Evolutionary conservation across 2,797 vertebrate genomes (phyloP).

Genomic region (Ara ararauna): DNA sequence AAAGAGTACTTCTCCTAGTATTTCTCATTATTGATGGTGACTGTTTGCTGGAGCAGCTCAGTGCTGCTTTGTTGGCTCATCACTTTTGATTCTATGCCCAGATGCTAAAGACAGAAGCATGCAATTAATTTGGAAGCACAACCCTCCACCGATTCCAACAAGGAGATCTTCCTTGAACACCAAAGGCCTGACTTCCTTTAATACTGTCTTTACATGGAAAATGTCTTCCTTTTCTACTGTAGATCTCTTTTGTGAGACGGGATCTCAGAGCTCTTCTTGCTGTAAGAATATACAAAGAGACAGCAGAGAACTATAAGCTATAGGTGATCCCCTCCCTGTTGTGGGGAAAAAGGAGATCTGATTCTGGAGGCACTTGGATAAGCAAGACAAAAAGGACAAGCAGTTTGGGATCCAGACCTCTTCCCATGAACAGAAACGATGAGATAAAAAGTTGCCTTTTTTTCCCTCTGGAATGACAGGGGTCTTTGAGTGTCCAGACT

Average conservation of each 20-base stretch:
- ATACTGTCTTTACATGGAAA: background rate
- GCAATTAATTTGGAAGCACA: constrained; percentile 27
- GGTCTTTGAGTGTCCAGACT: background rate
- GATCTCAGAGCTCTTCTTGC: background rate
- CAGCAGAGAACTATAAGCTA: background rate
- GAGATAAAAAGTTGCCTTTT: background rate
- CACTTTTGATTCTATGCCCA: constrained; percentile 45
- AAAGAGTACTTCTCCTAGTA: background rate
- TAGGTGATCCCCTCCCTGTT: background rate
- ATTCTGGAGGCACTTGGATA: background rate
- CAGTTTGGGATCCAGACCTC: background rate
- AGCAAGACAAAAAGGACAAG: background rate
- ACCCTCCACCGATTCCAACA: background rate
- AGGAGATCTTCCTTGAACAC: constrained; percentile 13
- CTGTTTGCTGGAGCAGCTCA: background rate
- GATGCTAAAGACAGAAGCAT: constrained; percentile 7
- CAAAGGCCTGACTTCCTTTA: background rate
- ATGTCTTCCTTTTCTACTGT: background rate
- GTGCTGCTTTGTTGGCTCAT: constrained; percentile 41
- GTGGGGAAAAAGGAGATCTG: background rate
- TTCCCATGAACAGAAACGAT: background rate
- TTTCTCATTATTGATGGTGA: constrained; percentile 16
- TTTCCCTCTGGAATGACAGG: background rate
- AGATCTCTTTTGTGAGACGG: background rate
- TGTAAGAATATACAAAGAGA: background rate